Base-by-base conservation (phyloP, 2,113 vertebrate genomes). In the Fregetta grallaria region DNA sequence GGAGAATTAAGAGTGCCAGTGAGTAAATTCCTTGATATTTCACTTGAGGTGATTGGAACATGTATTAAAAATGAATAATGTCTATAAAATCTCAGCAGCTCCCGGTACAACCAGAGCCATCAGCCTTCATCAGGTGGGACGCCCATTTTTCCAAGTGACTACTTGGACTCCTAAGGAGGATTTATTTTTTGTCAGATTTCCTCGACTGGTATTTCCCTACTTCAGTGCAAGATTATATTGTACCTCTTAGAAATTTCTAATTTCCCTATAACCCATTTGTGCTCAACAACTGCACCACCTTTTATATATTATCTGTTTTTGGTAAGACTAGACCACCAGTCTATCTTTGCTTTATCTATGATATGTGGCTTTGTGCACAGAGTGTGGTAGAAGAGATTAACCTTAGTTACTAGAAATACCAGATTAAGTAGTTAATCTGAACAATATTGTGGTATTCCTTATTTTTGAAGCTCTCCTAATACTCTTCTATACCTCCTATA, bases 331-430 rank as follows among this genome's bases (percentile, higher is more conserved):
- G 34, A 40, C 14, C 27, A 47, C 8, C 22, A 18, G 13, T 5
- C 17, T 21, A 1, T 6, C 56, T 34, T 17, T 22, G 23, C 50
- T 62, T 34, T 21, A 34, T 6, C 62, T 16, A 7, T 3, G 19
- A 15, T 4, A 42, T 0, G 7, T 27, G 17, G 20, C 34, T 73
- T 73, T 27, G 76, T 9, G 3, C 21, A 15, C 4, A 9, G 1
- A 18, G 19, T 0, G 0, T 10, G 27, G 21, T 22, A 19, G 7
- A 22, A 73, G 7, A 52, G 20, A 84, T 56, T 68, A 86, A 58
- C 20, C 7, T 34, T 12, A 63, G 21, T n/a, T 52, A 59, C 11
- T 32, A 25, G 12, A 59, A 84, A 83, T 12, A 68, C 2, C 87
- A 72, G 19, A n/a, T 80, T 76, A 11, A 65, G 17, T 10, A 77